Percentiles rank a stretch among this genome's conserved stretches.
phyloP scores from a whole-genome alignment of 2,797 vertebrate species.

The Onychomys arenicola region DNA sequence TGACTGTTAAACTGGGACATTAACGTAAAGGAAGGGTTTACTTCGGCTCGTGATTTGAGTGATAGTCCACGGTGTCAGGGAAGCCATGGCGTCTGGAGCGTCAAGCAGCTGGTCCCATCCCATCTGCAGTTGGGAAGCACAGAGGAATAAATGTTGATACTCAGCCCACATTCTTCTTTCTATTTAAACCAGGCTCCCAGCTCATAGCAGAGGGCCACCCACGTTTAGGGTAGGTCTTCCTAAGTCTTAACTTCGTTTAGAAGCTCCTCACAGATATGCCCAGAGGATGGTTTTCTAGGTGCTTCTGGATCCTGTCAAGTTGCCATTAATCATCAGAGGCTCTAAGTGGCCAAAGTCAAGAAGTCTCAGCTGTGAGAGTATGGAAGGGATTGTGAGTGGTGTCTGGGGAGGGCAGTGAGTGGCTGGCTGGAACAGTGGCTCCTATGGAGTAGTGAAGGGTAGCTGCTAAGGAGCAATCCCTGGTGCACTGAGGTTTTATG shows the following conservation, averaged over 20 bases:
- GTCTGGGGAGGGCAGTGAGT: background rate
- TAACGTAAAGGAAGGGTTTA: background rate
- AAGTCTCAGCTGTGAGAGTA: too few relatives aligned
- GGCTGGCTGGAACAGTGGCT: background rate
- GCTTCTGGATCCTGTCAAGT: background rate
- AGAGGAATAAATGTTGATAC: background rate
- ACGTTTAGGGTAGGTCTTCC: background rate
- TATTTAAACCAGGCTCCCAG: background rate
- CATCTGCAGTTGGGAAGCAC: background rate
- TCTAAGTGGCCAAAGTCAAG: background rate
- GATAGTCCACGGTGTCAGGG: background rate
- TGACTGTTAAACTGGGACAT: background rate
- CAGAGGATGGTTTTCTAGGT: background rate
- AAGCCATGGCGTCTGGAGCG: fast-evolving
- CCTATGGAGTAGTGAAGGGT: too few relatives aligned
- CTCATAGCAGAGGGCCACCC: background rate
- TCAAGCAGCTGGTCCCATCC: background rate
- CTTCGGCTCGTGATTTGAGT: background rate
- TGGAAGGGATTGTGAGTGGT: too few relatives aligned
- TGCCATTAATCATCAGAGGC: background rate
- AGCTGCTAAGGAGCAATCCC: background rate
- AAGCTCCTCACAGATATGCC: background rate
- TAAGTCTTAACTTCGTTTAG: background rate
- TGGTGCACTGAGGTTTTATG: background rate
- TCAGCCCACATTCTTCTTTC: background rate